phyloP scores from a whole-genome alignment of 2,797 vertebrate genomes.

The Tarsius wallacei region DNA sequence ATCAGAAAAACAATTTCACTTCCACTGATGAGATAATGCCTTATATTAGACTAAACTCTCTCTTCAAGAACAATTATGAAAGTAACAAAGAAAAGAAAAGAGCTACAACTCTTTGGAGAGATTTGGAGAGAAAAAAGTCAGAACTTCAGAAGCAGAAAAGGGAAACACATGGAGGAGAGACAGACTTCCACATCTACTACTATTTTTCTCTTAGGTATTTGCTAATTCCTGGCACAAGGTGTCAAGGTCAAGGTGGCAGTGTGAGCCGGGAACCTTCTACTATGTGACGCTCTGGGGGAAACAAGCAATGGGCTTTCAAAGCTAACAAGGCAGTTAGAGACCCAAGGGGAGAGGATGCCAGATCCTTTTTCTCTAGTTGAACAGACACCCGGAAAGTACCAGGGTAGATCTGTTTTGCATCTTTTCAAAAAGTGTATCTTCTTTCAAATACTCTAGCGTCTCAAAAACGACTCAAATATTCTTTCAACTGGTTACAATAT shows the following conservation, averaged over 20 bases:
- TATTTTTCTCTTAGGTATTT: neutral
- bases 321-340: neutral
- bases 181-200: neutral
- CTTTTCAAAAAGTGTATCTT: neutral
- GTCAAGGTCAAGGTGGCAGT: neutral
- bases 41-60: neutral
- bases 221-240: too few species aligned
- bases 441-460: neutral
- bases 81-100: neutral
- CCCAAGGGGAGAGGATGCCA: neutral
- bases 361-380: neutral
- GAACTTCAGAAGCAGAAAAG: neutral
- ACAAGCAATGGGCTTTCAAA: neutral
- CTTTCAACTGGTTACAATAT: neutral
- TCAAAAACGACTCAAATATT: neutral
- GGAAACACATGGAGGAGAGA: neutral
- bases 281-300: neutral
- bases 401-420: neutral
- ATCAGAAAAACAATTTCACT: neutral
- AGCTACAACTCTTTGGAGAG: neutral
- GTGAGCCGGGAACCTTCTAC: too few species aligned
- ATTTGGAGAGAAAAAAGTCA: neutral
- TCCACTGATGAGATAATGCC: neutral
- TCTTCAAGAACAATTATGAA: neutral
- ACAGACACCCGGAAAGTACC: neutral